Conservation (phyloP, 2,888 invertebrate genomes). For the Trichogramma dendrolimi region DNA sequence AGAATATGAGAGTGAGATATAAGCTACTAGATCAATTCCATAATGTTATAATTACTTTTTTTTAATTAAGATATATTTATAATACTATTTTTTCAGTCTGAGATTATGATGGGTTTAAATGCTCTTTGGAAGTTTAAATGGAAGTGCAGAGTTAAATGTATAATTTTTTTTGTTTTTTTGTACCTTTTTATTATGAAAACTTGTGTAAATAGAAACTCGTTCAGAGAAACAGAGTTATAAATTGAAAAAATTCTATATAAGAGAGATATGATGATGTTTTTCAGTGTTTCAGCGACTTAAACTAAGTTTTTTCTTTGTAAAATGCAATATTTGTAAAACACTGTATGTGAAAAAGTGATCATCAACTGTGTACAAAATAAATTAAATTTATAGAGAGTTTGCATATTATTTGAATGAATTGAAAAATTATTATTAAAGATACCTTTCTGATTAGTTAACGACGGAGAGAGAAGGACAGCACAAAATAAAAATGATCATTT, state of each 20-base stretch:
- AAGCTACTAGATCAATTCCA: no score
- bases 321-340: conserved; percentile 18
- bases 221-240: neutral
- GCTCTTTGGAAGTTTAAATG: no score
- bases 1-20: no score
- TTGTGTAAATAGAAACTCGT: conserved; percentile 25
- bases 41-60: no score
- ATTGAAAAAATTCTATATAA: neutral
- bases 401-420: conserved; percentile 29
- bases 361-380: conserved; percentile 26
- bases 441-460: no score
- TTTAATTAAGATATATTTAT: no score
- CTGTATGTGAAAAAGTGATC: conserved; percentile 25
- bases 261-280: conserved; percentile 19
- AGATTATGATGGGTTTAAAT: conserved; percentile 27
- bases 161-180: conserved; percentile 17
- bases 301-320: conserved; percentile 11
- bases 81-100: conserved; percentile 1
- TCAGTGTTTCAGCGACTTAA: conserved; percentile 13
- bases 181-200: conserved; percentile 15
- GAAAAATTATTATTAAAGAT: neutral
- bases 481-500: conserved; percentile 12
- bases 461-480: no score
- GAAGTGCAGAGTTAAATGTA: neutral
- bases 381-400: conserved; percentile 22